These are phyloP conservation scores for Gymnobelideus leadbeateri DNA, from an alignment of 2,113 vertebrate species.

Conservation along the genomic window DNA sequence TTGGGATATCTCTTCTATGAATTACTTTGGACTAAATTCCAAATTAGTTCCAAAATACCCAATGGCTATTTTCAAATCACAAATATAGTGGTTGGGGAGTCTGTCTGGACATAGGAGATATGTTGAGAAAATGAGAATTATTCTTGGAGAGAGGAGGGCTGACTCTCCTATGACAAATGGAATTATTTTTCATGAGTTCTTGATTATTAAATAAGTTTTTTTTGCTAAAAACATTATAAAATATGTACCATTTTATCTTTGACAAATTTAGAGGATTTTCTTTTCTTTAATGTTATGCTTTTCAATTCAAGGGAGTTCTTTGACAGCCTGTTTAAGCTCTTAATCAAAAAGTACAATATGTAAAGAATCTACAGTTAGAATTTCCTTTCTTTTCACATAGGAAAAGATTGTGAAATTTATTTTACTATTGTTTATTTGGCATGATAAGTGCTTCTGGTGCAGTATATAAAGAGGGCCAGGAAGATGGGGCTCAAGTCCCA, in stretches of 20 bases:
- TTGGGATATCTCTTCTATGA: not conserved
- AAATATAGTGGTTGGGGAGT: not conserved
- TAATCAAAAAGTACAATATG: not conserved
- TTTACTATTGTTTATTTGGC: not conserved
- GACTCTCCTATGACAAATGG: not conserved
- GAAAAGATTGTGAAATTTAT: too few species aligned
- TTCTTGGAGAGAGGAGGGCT: not conserved
- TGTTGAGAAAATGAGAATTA: not conserved
- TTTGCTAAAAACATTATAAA: not conserved
- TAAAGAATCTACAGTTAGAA: not conserved
- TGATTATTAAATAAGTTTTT: not conserved
- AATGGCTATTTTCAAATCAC: not conserved
- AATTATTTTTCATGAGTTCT: not conserved
- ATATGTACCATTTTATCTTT: not conserved
- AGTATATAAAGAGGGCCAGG: not conserved
- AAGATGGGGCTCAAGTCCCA: not conserved
- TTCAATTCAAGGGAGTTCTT: not conserved
- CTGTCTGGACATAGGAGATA: not conserved
- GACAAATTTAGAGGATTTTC: not conserved
- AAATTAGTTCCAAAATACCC: not conserved
- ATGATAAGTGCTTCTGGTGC: not conserved
- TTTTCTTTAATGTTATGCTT: not conserved
- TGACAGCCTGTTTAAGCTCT: not conserved
- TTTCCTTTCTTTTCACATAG: not conserved
- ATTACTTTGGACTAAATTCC: not conserved